These are phyloP conservation scores for Saguinus midas DNA, from an alignment of 2,113 vertebrate species.

Conservation along the genomic window DNA sequence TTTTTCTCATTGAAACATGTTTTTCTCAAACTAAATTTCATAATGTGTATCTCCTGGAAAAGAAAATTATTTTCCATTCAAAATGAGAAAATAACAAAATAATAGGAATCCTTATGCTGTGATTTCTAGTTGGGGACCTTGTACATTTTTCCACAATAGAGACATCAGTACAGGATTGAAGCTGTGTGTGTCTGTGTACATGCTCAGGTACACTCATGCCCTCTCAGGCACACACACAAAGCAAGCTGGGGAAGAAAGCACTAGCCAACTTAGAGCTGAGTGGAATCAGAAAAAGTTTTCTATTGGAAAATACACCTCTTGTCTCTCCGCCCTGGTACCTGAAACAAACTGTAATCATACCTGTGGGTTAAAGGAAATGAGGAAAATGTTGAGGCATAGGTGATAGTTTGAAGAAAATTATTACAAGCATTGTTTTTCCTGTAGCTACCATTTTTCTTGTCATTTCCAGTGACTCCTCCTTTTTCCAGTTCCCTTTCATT, in stretches of 20 bases:
- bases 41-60: background rate
- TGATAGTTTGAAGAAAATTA: constrained; percentile 18
- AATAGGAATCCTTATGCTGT: background rate
- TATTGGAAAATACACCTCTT: background rate
- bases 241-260: background rate
- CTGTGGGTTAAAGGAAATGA: background rate
- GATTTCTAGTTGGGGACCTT: background rate
- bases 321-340: background rate
- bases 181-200: background rate
- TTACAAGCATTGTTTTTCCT: background rate
- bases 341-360: background rate
- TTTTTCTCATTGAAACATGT: background rate
- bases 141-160: background rate
- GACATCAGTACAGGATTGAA: background rate
- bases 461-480: background rate
- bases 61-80: background rate
- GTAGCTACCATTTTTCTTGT: background rate
- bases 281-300: background rate
- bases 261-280: background rate
- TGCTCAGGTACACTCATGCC: background rate
- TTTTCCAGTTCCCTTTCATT: background rate
- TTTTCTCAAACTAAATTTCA: constrained; percentile 13
- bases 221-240: background rate
- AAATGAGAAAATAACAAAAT: constrained; percentile 24
- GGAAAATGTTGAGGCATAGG: background rate